These are phyloP conservation scores for Rotaria socialis DNA, from an alignment of 2,888 invertebrate species.

Conservation along the genomic window DNA sequence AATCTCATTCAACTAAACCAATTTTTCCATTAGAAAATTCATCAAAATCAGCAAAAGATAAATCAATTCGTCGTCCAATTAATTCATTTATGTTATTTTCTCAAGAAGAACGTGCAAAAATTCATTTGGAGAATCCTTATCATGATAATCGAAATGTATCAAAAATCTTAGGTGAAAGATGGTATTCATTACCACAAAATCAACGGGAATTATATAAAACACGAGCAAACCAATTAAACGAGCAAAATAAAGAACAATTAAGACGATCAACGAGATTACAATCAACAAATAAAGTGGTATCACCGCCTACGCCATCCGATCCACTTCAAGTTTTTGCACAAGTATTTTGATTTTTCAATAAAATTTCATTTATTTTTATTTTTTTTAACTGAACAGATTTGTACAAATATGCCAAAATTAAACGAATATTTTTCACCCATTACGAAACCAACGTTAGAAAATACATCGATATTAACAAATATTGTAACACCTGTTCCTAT, in stretches of 20 bases:
- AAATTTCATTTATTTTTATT: not conserved
- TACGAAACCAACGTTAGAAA: not conserved
- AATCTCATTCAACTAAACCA: not conserved
- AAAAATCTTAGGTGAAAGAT: conserved; percentile 98
- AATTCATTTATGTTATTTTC: conserved; percentile 99
- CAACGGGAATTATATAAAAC: conserved; percentile 95
- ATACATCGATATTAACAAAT: not conserved
- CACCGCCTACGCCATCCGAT: not conserved
- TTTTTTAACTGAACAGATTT: not conserved
- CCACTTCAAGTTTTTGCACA: conserved; percentile 11
- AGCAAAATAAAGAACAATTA: not conserved
- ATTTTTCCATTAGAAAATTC: not conserved
- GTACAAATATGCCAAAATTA: conserved; percentile 18
- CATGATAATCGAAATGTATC: conserved; percentile 97
- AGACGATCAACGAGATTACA: conserved; percentile 6
- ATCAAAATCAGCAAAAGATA: not conserved
- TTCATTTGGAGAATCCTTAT: conserved; percentile 91
- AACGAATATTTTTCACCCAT: conserved; percentile 3
- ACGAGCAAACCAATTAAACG: conserved; percentile 65
- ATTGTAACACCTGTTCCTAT: not conserved
- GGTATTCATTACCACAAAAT: conserved; percentile 87
- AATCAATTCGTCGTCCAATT: conserved; percentile 84
- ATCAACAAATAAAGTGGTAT: not conserved
- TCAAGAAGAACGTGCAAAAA: conserved; percentile 88
- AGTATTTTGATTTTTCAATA: not conserved